A percentile compares a stretch with the other conserved stretches of the same genome.
Conservation (phyloP, 2,797 vertebrate species). For the Sylvilagus floridanus region DNA sequence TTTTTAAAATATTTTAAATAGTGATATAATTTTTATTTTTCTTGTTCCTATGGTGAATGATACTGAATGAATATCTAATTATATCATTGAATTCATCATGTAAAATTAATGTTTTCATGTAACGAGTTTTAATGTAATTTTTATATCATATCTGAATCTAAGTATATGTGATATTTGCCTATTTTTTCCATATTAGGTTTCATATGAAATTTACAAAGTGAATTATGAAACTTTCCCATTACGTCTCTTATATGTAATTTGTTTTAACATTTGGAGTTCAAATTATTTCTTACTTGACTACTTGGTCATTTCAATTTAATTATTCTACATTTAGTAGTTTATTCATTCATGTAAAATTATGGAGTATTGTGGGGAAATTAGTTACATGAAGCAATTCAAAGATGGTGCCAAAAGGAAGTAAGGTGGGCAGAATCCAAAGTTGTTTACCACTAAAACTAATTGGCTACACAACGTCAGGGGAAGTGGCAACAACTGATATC, state of each 20-base stretch:
- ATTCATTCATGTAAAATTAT: background rate
- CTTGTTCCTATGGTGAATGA: background rate
- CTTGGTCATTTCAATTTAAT: background rate
- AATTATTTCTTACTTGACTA: background rate
- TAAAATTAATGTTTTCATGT: background rate
- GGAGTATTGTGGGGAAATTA: no score
- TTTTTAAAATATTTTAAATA: background rate
- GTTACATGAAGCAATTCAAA: no score
- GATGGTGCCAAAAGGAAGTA: no score
- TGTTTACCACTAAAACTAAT: no score
- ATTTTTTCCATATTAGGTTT: background rate
- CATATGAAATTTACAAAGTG: background rate
- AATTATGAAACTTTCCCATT: background rate
- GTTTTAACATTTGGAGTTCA: background rate
- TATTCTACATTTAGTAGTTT: background rate
- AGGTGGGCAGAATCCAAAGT: no score
- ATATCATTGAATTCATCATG: background rate
- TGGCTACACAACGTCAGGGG: no score
- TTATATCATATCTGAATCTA: background rate
- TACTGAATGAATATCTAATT: background rate
- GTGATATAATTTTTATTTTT: background rate
- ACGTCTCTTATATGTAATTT: background rate
- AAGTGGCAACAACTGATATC: no score
- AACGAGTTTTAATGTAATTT: background rate
- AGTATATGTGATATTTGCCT: background rate